These are phyloP conservation scores for Sinella curviseta DNA, from an alignment of 1,140 invertebrate species.

Conservation along the genomic window DNA sequence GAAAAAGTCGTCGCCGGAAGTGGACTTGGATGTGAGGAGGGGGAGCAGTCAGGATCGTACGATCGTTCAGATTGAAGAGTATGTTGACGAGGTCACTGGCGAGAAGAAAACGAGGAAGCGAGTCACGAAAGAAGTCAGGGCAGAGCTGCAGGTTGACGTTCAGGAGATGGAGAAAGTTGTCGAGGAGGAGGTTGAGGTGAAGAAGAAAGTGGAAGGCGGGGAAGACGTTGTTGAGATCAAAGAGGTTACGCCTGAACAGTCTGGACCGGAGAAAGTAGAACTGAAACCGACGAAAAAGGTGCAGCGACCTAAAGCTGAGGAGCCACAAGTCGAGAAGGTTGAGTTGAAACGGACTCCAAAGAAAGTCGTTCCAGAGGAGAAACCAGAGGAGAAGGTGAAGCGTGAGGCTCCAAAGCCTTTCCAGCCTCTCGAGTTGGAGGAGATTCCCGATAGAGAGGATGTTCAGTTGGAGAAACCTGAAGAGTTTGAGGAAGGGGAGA, in stretches of 20 bases:
- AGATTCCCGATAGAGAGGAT: slow-evolving; percentile 25
- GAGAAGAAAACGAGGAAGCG: too few species aligned
- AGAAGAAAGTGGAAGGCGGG: not conserved
- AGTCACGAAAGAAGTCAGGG: too few species aligned
- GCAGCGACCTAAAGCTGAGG: not conserved
- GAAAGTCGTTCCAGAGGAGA: not conserved
- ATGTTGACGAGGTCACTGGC: too few species aligned
- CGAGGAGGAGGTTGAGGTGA: not conserved
- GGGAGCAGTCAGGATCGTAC: too few species aligned
- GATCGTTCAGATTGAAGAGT: too few species aligned
- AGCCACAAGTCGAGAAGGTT: slow-evolving; percentile 38
- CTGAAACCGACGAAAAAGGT: not conserved
- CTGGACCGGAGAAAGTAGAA: not conserved
- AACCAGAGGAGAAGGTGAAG: slow-evolving; percentile 1
- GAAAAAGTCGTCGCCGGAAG: too few species aligned
- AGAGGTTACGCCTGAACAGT: too few species aligned
- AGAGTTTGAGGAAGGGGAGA: slow-evolving; percentile 27
- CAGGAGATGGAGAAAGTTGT: too few species aligned
- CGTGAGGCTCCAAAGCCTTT: not conserved
- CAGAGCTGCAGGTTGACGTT: too few species aligned
- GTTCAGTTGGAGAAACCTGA: slow-evolving; percentile 30
- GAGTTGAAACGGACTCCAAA: slow-evolving; percentile 42
- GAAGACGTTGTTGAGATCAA: not conserved
- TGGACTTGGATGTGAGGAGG: too few species aligned
- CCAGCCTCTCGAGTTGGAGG: slow-evolving; percentile 27